These are phyloP conservation scores for Sepioteuthis lessoniana DNA, from an alignment of 2,888 invertebrate species.

Conservation along the genomic window DNA sequence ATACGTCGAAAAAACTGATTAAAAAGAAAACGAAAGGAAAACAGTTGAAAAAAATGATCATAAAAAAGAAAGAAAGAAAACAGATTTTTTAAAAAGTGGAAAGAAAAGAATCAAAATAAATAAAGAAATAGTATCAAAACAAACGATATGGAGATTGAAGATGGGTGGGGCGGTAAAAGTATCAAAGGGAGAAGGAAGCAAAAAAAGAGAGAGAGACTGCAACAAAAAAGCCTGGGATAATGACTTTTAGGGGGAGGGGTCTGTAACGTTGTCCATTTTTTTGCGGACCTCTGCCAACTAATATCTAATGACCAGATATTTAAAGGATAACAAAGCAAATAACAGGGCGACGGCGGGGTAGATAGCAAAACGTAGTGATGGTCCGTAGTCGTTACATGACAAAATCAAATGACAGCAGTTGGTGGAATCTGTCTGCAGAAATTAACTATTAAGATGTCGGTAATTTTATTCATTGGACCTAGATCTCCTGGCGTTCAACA, in stretches of 20 bases:
- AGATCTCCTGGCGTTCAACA: neutral
- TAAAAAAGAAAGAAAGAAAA: no score
- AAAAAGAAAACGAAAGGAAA: no score
- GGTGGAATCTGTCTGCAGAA: constrained; percentile 33
- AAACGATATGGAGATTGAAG: no score
- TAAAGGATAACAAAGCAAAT: neutral
- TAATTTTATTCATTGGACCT: constrained; percentile 21
- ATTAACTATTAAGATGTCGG: neutral
- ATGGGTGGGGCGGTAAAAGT: no score
- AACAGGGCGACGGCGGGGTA: no score
- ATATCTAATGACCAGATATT: neutral
- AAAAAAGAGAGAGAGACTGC: neutral
- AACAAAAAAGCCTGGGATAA: neutral
- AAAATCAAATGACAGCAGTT: constrained; percentile 2
- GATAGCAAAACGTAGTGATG: neutral
- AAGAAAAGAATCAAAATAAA: no score
- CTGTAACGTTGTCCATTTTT: neutral
- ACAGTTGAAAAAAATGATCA: no score
- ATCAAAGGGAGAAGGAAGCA: no score
- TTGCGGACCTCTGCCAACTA: neutral
- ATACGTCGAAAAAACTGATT: no score
- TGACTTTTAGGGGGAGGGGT: neutral
- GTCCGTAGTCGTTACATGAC: neutral
- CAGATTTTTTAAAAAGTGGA: no score
- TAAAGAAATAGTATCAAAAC: no score